Conservation (phyloP, 2,888 invertebrate species). For the Meloe dianella region DNA sequence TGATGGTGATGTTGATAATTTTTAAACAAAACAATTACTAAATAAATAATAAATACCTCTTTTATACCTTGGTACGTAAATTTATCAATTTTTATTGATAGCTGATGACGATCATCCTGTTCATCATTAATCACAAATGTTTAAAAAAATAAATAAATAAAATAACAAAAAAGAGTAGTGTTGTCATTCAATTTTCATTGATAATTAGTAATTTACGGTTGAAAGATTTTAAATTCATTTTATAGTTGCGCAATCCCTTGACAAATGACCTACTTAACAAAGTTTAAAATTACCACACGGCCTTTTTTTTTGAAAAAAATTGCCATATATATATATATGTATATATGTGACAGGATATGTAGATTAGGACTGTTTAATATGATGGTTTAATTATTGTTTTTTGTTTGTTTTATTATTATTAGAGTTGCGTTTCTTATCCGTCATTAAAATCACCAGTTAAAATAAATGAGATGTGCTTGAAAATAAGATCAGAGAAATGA, state of each 20-base stretch:
- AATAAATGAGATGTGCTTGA: neutral
- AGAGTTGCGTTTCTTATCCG: neutral
- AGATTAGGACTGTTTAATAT: slow-evolving; percentile 1
- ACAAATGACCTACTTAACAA: slow-evolving; percentile 45
- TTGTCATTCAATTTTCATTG: slow-evolving; percentile 38
- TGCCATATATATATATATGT: too few species aligned
- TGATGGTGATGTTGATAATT: slow-evolving; percentile 1
- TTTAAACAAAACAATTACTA: too few species aligned
- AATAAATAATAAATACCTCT: neutral
- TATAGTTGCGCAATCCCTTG: slow-evolving; percentile 41
- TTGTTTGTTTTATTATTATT: neutral
- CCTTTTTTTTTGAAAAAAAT: slow-evolving; percentile 24
- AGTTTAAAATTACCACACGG: slow-evolving; percentile 40
- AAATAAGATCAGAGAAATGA: neutral
- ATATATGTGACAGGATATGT: slow-evolving; percentile 5
- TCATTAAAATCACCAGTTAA: neutral
- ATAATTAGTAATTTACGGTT: slow-evolving; percentile 45
- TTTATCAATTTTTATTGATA: neutral
- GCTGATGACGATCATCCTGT: neutral
- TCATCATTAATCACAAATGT: slow-evolving; percentile 1
- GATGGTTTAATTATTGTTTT: neutral
- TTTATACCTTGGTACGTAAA: neutral
- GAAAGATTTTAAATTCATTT: slow-evolving; percentile 45
- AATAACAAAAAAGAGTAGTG: slow-evolving; percentile 22
- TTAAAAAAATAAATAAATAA: too few species aligned